Base-by-base conservation (phyloP, 37 sponge, comb jelly and placozoan genomes). In the Eunapius fragilis region DNA sequence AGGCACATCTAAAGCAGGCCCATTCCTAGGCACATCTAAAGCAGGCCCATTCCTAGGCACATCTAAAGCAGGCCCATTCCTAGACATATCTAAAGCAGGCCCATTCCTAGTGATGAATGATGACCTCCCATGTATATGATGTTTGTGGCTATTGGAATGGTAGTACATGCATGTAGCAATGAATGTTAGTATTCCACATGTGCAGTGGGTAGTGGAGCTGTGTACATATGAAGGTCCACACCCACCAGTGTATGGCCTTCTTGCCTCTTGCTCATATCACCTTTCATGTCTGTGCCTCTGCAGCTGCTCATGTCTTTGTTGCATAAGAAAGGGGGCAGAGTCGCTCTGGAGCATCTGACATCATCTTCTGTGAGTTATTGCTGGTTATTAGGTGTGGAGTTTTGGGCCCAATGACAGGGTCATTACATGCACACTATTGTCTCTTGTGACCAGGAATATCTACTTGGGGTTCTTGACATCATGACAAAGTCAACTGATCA, bases 301-400 rank as follows among this genome's bases (percentile, higher is more conserved):
- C 88, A 91, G 92, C 84, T 80, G 67, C 50, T 91, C 69, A 87
- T 91, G 25, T 50, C 72, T 38, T 84, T 91, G 71, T 80, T 91
- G 80, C 75, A 91, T 71, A 58, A 84, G 35, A 83, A 74, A 45
- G 71, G 35, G 0, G 37, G 67, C 22, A 88, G 92, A 75, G n/a
- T 91, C 37, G 30, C 79, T n/a, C 72, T 91, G 70, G 87, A 91
- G 3, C 27, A 30, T 11, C 80, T 91, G 45, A 87, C 80, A 35
- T 73, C 81, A 13, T 68, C 92, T 28, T 83, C 84, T 58, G 92
- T 91, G 58, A 91, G 88, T 67, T 32, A 58, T 17, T 58, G 14
- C 41, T 31, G 33, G 30, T 31, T 31, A 24, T 75, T 23, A 32
- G 41, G 41, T 6, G 41, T 41, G 41, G 41, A 41, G 41, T 41